Percentiles rank a stretch among this genome's conserved stretches.
These are phyloP conservation scores for Monopterus albus DNA, from an alignment of 2,113 vertebrate species.

Conservation along the genomic window DNA sequence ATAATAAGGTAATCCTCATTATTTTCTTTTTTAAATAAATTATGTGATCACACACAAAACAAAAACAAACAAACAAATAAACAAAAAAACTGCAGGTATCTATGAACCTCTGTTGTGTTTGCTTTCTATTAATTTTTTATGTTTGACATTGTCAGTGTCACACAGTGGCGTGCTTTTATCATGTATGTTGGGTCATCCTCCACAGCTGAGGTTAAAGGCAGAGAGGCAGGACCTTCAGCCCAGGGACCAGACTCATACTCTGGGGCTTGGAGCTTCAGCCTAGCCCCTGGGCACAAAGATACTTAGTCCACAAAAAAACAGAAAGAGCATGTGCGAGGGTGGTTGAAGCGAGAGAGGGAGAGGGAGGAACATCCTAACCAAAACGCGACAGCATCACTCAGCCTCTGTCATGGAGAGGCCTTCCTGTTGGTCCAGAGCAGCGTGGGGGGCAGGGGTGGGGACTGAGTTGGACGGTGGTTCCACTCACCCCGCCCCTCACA, in stretches of 20 bases:
- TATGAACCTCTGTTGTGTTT: neutral
- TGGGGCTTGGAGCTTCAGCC: constrained; percentile 11
- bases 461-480: constrained; percentile 81
- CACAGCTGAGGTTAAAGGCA: constrained; percentile 41
- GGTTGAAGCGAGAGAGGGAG: constrained; percentile 12
- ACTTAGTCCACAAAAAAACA: constrained; percentile 28
- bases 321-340: constrained; percentile 1
- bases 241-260: constrained; percentile 34
- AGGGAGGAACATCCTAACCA: constrained; percentile 9
- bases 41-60: constrained; percentile 12
- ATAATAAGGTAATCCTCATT: constrained; percentile 12
- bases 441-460: constrained; percentile 80
- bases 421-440: constrained; percentile 89
- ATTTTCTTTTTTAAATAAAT: constrained; percentile 28
- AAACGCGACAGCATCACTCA: constrained; percentile 4
- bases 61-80: too few species aligned
- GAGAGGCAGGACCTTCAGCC: constrained; percentile 35
- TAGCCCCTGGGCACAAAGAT: constrained; percentile 19
- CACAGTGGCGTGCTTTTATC: constrained; percentile 12
- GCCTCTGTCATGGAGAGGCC: constrained; percentile 69
- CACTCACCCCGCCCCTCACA: constrained; percentile 86
- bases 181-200: constrained; percentile 6
- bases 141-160: neutral
- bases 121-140: neutral
- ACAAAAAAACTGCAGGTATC: neutral